Evolutionary conservation across 2,797 vertebrate species (phyloP).

Genomic region (Pelochelys cantorii): DNA sequence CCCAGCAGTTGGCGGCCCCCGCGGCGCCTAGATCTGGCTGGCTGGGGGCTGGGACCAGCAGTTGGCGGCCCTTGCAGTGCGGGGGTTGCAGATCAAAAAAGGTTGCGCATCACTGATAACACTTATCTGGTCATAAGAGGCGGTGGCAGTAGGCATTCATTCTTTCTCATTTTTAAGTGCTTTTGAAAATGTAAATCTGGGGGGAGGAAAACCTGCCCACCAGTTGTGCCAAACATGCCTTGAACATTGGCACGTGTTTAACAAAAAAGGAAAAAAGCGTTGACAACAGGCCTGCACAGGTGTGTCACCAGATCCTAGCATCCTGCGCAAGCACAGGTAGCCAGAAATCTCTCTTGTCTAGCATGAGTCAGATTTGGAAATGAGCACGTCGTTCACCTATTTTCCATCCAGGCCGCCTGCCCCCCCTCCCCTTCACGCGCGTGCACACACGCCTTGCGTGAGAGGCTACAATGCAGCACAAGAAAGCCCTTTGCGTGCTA

Average conservation of each 20-base stretch:
- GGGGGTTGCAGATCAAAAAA: too few relatives aligned
- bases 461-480: not conserved
- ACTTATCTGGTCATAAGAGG: not conserved
- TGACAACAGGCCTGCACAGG: too few relatives aligned
- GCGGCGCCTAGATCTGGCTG: too few relatives aligned
- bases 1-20: too few relatives aligned
- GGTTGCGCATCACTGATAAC: not conserved
- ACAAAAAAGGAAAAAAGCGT: too few relatives aligned
- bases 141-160: accelerated
- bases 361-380: not conserved
- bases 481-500: slow-evolving; percentile 59
- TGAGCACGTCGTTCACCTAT: not conserved
- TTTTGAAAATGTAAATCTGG: accelerated
- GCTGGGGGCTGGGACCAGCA: too few relatives aligned
- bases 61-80: too few relatives aligned
- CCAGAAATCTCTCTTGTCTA: not conserved
- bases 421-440: not conserved
- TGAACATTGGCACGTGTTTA: accelerated
- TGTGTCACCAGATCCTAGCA: not conserved
- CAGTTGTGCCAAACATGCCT: not conserved
- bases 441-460: not conserved
- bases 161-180: accelerated
- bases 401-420: accelerated
- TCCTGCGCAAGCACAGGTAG: not conserved
- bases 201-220: not conserved